Percentiles rank a stretch among this genome's conserved stretches.
These are phyloP conservation scores for Hylia prasina DNA, from an alignment of 2,113 vertebrate species.

Conservation along the genomic window DNA sequence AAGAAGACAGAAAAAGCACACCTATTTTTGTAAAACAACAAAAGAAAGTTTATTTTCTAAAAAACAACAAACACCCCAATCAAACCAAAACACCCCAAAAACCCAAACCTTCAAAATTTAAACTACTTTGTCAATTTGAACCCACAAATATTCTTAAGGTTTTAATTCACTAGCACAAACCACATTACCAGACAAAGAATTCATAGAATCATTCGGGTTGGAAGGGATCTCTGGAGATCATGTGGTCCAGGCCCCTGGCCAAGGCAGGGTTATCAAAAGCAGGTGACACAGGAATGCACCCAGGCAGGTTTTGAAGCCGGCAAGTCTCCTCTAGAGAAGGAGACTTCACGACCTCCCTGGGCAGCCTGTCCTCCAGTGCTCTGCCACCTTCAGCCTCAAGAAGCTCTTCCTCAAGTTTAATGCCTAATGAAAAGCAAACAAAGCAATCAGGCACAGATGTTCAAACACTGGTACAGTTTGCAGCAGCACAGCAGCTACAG, in stretches of 20 bases:
- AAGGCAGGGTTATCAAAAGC: background rate
- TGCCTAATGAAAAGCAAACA: background rate
- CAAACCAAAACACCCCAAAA: background rate
- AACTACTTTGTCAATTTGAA: background rate
- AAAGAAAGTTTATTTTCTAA: background rate
- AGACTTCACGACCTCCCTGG: background rate
- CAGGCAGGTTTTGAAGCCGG: background rate
- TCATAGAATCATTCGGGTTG: background rate
- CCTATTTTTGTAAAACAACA: background rate
- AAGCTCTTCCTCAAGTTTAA: background rate
- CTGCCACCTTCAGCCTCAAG: background rate
- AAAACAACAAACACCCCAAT: background rate
- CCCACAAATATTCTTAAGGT: background rate
- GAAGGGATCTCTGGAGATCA: background rate
- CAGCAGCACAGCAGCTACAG: background rate
- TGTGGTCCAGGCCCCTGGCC: background rate
- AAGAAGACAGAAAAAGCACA: background rate
- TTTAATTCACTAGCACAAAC: background rate
- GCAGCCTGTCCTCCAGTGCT: background rate
- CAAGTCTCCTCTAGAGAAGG: background rate
- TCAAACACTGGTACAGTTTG: background rate
- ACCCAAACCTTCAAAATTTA: background rate
- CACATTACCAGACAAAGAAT: background rate
- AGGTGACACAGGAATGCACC: too few relatives aligned
- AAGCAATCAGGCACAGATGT: background rate